phyloP scores from a whole-genome alignment of 37 sponge, comb jelly and placozoan species.

The Hormiphora californensis region DNA sequence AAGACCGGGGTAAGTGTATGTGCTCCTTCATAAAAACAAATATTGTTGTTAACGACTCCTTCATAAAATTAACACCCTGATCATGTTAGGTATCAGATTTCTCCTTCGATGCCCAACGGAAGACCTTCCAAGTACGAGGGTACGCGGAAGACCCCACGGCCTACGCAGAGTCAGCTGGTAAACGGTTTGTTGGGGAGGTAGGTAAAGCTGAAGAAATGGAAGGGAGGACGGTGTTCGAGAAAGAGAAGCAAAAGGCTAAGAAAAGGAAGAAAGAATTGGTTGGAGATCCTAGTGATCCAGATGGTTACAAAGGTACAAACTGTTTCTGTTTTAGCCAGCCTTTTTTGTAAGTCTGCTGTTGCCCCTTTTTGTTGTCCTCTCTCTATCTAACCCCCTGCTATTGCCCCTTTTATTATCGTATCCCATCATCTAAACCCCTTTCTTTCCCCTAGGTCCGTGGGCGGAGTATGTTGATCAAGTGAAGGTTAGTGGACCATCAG shows the following conservation, averaged over 20 bases:
- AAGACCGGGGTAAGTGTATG: conserved; percentile 14
- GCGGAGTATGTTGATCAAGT: conserved; percentile 76
- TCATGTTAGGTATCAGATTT: conserved; percentile 59
- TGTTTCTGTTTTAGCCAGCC: no score
- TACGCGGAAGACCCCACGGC: conserved; percentile 42
- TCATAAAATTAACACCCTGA: neutral
- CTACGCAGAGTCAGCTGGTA: conserved; percentile 6
- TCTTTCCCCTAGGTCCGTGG: conserved; percentile 74
- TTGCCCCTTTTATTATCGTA: neutral
- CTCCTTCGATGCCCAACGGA: conserved; percentile 91
- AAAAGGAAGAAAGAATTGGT: conserved; percentile 75
- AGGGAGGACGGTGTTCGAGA: conserved; percentile 78
- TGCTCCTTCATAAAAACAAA: neutral
- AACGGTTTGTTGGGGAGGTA: conserved; percentile 72
- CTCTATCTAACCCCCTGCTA: no score
- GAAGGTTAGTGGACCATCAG: conserved; percentile 75
- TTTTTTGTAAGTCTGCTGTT: no score
- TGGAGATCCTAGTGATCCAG: conserved; percentile 77
- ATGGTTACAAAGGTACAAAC: conserved; percentile 86
- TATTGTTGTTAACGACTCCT: no score
- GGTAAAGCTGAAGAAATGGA: conserved; percentile 59
- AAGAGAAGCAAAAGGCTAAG: conserved; percentile 56
- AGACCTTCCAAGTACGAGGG: conserved; percentile 70
- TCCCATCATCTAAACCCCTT: neutral
- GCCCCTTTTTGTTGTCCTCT: no score